Percentiles rank a stretch among this genome's conserved stretches.
These are phyloP conservation scores for Tenthredo amoena DNA, from an alignment of 2,888 invertebrate genomes.

Conservation along the genomic window DNA sequence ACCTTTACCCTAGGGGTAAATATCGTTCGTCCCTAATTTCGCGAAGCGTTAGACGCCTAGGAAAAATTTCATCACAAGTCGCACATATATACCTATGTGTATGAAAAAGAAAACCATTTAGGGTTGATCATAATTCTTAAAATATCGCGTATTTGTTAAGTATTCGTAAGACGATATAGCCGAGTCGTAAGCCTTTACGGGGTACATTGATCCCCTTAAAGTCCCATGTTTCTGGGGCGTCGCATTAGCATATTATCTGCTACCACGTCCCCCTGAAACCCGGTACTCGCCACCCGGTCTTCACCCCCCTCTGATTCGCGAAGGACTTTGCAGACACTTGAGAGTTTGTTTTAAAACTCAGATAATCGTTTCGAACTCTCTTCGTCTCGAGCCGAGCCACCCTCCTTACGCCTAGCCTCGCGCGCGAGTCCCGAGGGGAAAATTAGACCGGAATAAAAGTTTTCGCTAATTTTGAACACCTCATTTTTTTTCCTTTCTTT, in stretches of 20 bases:
- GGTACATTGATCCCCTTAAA: constrained; percentile 74
- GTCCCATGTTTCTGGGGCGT: constrained; percentile 71
- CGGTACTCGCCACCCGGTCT: constrained; percentile 54
- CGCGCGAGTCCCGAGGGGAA: constrained; percentile 66
- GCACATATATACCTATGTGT: no score
- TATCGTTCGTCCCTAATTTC: neutral
- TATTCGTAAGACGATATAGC: constrained; percentile 43
- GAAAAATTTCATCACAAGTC: neutral
- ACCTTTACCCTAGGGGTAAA: constrained; percentile 33
- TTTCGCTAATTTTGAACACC: constrained; percentile 66
- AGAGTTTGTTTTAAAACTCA: constrained; percentile 77
- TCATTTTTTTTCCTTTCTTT: constrained; percentile 5
- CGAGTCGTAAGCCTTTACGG: constrained; percentile 43
- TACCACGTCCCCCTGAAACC: constrained; percentile 32
- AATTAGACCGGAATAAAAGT: constrained; percentile 73
- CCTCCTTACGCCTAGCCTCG: constrained; percentile 53
- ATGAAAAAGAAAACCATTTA: neutral
- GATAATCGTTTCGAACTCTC: constrained; percentile 75
- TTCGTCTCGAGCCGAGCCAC: constrained; percentile 55
- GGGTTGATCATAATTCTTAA: neutral
- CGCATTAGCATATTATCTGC: constrained; percentile 75
- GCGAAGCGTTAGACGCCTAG: neutral
- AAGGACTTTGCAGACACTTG: constrained; percentile 76
- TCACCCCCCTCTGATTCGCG: constrained; percentile 66
- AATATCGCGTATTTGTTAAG: constrained; percentile 37